Conservation (phyloP, 2,888 invertebrate species). For the Chymomyza fuscimana region DNA sequence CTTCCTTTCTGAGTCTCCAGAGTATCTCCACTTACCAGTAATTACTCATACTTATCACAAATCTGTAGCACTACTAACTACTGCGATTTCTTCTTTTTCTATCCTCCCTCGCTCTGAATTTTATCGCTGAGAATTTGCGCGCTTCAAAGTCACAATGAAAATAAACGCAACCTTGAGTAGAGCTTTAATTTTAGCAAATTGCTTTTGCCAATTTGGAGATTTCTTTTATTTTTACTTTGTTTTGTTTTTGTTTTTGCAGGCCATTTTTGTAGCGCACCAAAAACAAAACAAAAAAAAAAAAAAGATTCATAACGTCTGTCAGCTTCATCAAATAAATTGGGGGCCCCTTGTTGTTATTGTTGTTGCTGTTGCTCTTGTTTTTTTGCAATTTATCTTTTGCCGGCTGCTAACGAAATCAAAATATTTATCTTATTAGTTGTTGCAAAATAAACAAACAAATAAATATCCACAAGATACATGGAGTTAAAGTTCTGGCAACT, state of each 20-base stretch:
- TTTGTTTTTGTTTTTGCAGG: conserved; percentile 26
- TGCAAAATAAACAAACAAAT: conserved; percentile 55
- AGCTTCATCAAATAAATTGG: not conserved
- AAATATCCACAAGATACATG: not conserved
- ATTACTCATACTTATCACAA: not conserved
- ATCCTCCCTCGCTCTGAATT: not conserved
- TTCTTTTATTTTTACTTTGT: conserved; percentile 30
- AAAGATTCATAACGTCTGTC: not conserved
- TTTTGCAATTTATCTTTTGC: not conserved
- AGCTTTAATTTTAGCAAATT: conserved; percentile 59
- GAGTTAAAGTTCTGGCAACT: not conserved
- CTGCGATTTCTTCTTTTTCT: not conserved
- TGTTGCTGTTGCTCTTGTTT: not conserved
- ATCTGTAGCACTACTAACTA: not conserved
- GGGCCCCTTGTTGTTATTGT: not conserved
- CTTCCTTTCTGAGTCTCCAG: not conserved
- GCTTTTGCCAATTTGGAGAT: conserved; percentile 27
- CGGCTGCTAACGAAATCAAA: conserved; percentile 56
- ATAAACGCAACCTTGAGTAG: conserved; percentile 53
- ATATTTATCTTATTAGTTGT: conserved; percentile 64
- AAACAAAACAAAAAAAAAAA: not conserved
- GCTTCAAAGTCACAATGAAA: conserved; percentile 22
- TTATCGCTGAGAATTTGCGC: conserved; percentile 1
- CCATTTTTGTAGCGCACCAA: not conserved
- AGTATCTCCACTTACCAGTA: not conserved